Percentiles rank a stretch among this genome's conserved stretches.
phyloP scores from a whole-genome alignment of 2,113 vertebrate species.

The Empidonax traillii region DNA sequence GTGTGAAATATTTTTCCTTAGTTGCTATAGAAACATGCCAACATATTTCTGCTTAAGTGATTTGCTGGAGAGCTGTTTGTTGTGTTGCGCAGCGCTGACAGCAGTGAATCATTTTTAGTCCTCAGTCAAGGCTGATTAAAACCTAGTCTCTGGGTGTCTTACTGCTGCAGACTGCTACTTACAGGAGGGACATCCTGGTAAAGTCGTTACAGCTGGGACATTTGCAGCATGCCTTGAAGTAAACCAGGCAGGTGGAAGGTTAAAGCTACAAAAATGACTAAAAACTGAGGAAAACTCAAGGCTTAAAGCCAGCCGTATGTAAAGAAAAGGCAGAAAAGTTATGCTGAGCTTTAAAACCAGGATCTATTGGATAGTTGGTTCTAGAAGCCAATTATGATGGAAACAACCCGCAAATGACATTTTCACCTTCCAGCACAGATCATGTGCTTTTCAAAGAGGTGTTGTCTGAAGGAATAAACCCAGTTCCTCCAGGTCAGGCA shows the following conservation, averaged over 20 bases:
- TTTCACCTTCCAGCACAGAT: not conserved
- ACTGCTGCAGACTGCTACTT: conserved; percentile 42
- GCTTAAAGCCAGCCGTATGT: not conserved
- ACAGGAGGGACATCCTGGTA: conserved; percentile 49
- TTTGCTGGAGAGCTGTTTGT: conserved; percentile 77
- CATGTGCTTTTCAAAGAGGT: not conserved
- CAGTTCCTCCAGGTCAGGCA: not conserved
- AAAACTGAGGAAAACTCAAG: not conserved
- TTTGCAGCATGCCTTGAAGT: conserved; percentile 18
- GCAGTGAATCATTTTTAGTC: conserved; percentile 69
- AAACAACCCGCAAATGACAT: not conserved
- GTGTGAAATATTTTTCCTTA: conserved; percentile 79
- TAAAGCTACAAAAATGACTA: conserved; percentile 3
- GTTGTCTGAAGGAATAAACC: not conserved
- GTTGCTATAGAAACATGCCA: conserved; percentile 82
- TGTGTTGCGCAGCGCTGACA: conserved; percentile 69
- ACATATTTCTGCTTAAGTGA: conserved; percentile 75
- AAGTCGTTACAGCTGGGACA: conserved; percentile 56
- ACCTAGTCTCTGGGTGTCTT: conserved; percentile 58
- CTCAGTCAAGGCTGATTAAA: conserved; percentile 72
- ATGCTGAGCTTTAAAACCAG: not conserved
- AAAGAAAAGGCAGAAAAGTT: not conserved
- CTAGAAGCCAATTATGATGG: not conserved
- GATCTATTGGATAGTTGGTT: not conserved
- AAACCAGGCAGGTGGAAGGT: conserved; percentile 41